Evolutionary conservation across 1,140 invertebrate species (phyloP).

Genomic region (Leguminivora glycinivorella): DNA sequence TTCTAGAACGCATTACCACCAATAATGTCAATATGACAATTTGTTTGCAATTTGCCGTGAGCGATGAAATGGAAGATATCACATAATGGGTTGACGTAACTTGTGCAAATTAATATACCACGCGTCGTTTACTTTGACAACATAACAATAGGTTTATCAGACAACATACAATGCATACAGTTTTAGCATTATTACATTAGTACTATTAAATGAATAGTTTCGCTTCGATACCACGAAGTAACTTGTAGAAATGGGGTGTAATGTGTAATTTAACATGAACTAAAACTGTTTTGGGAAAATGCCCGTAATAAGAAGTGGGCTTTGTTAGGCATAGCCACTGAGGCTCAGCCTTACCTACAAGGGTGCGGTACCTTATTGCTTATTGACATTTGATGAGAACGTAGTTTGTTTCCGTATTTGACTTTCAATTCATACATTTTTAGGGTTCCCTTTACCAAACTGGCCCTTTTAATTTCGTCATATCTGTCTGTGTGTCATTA

Average conservation of each 20-base stretch:
- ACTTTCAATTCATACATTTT: background rate
- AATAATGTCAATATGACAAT: constrained; percentile 9
- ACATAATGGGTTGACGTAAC: constrained; percentile 8
- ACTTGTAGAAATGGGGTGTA: background rate
- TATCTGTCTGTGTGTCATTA: too few species aligned
- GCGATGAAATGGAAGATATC: constrained; percentile 14
- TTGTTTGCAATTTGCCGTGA: constrained; percentile 11
- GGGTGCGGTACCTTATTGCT: background rate
- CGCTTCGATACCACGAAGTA: background rate
- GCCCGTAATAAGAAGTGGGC: too few species aligned
- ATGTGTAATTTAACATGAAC: too few species aligned
- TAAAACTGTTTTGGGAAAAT: too few species aligned
- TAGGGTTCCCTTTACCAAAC: background rate
- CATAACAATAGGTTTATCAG: background rate
- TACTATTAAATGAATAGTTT: background rate
- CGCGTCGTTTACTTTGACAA: background rate
- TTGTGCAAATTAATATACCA: background rate
- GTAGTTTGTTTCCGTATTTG: background rate
- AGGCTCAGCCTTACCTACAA: too few species aligned
- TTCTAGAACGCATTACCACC: background rate
- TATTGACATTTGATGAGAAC: constrained; percentile 9
- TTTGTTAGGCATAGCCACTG: too few species aligned
- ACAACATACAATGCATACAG: background rate
- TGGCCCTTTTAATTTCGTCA: too few species aligned
- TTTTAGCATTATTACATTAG: background rate